Evolutionary conservation across 2,888 invertebrate species (phyloP), one percentile per base, ranked within the genome.

Genomic region (Acrocera orbiculus): DNA sequence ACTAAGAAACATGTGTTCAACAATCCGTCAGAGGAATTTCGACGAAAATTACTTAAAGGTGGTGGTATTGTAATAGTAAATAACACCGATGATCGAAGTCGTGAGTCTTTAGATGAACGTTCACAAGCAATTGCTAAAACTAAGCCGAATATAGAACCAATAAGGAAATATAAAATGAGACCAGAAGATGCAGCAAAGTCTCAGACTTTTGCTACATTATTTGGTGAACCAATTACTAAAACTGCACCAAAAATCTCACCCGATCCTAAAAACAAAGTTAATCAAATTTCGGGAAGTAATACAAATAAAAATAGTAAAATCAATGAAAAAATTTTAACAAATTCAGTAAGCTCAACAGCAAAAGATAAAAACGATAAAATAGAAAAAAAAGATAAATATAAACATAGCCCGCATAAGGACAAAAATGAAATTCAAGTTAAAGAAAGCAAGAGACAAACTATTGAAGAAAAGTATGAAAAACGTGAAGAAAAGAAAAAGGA

Each of bases 21-120:
- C 48, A 78, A 76, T 50, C 85, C 87, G 6, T 75, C 78, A 40
- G 90, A 90, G 41, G 93, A 95, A 35, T 92, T 93, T 58, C 72
- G 76, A 38, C 74, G 76, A 47, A 87, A 83, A 52, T 64, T 95
- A 14, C 58, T 93, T 30, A 83, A 79, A 62, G 90, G 86, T 36
- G 92, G 93, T 39, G 93, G 74, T 8, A 65, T 70, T 40, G 63
- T 65, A 40, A 55, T 68, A 58, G 60, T 46, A 60, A 62, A 52
- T 51, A 62, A 43, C 63, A 54, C 68, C 48, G 68, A 70, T 42
- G 66, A 65, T 43, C 64, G 66, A 52, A 65, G 66, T 44, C 55
- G 65, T 40, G 71, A 73, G 46, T 67, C 68, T 27, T 63, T 64
- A 40, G 71, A 69, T 44, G 66, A 66, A 45, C 59, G 62, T 27